Evolutionary conservation across 2,113 vertebrate genomes (phyloP).

Genomic region (human): GRCh38 chr11:131826501-131827000

Average conservation of each 20-base stretch:
- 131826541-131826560: not conserved
- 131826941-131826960: not conserved
- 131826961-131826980: not conserved
- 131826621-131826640: not conserved
- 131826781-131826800: not conserved
- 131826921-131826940: not conserved
- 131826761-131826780: not conserved
- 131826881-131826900: not conserved
- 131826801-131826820: not conserved
- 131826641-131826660: fast-evolving
- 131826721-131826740: no score
- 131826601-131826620: not conserved
- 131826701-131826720: not conserved
- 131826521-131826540: not conserved
- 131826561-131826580: not conserved
- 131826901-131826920: not conserved
- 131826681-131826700: not conserved
- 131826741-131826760: not conserved
- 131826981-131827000: not conserved
- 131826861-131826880: not conserved
- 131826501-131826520: not conserved
- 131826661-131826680: not conserved
- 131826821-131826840: not conserved
- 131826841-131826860: not conserved
- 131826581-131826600: not conserved